Conservation (phyloP, 1,140 invertebrate genomes). For the Uloborus diversus region DNA sequence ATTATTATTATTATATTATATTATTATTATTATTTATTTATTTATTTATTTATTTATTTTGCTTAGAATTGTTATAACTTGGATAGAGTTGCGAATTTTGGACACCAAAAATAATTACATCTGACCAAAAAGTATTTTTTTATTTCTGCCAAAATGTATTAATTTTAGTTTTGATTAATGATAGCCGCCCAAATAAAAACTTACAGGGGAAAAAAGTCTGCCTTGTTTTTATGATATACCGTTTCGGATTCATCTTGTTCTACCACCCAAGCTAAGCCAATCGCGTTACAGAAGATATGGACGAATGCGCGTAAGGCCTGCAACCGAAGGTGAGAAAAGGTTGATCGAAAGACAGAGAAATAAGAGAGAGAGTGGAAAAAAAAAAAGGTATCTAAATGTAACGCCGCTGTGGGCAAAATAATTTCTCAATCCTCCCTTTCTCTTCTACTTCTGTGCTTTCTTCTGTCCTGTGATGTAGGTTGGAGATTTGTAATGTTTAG, state of each 20-base stretch:
- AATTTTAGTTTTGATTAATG: no score
- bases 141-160: no score
- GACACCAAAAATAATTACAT: no score
- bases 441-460: not conserved
- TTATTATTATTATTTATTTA: no score
- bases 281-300: conserved; percentile 40
- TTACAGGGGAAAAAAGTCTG: no score
- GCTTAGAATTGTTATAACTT: no score
- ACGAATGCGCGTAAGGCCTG: conserved; percentile 26
- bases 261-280: conserved; percentile 34
- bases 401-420: conserved; percentile 45
- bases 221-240: conserved; percentile 49
- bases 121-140: no score
- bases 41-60: no score
- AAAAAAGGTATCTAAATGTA: conserved; percentile 3
- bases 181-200: no score
- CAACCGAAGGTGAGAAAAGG: no score
- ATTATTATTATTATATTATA: no score
- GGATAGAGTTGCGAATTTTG: no score
- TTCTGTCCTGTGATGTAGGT: not conserved
- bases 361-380: not conserved
- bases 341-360: conserved; percentile 10
- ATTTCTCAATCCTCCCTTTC: conserved; percentile 41
- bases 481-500: conserved; percentile 22
- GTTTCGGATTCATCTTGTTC: conserved; percentile 35